Evolutionary conservation across 64 coral and sea anemone genomes (phyloP).

Genomic region (Cladopsammia gracilis): DNA sequence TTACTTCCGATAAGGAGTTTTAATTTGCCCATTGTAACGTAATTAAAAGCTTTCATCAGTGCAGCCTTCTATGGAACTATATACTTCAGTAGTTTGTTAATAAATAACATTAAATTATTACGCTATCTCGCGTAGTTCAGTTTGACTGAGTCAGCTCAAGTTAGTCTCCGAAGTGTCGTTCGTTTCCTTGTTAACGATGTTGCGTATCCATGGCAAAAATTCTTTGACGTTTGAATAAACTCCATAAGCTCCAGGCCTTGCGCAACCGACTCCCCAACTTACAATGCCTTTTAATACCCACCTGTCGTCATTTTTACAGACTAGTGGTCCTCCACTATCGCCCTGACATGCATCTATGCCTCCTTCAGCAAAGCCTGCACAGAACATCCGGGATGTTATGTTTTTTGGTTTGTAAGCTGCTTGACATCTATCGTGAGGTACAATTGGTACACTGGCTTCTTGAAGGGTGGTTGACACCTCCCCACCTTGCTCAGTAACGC

Average conservation of each 20-base stretch:
- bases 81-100: no score
- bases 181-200: background rate
- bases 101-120: no score
- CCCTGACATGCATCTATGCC: constrained; percentile 83
- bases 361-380: constrained; percentile 72
- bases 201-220: constrained; percentile 57
- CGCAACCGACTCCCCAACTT: constrained; percentile 77
- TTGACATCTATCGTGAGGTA: constrained; percentile 35
- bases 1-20: no score
- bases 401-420: constrained; percentile 45
- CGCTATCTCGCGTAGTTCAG: no score
- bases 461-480: constrained; percentile 53
- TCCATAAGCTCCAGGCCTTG: constrained; percentile 57
- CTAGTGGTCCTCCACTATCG: constrained; percentile 76
- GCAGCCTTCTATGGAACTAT: no score
- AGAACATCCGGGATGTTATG: constrained; percentile 62
- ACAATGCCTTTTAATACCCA: constrained; percentile 79
- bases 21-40: no score
- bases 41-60: no score
- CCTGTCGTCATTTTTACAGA: constrained; percentile 50
- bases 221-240: constrained; percentile 64
- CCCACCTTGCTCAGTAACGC: constrained; percentile 63
- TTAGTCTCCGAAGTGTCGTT: background rate
- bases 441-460: constrained; percentile 73
- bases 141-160: background rate